Evolutionary conservation across 2,888 invertebrate species (phyloP), one percentile per base, ranked within the genome.

Genomic region (Polymixis flavicincta): DNA sequence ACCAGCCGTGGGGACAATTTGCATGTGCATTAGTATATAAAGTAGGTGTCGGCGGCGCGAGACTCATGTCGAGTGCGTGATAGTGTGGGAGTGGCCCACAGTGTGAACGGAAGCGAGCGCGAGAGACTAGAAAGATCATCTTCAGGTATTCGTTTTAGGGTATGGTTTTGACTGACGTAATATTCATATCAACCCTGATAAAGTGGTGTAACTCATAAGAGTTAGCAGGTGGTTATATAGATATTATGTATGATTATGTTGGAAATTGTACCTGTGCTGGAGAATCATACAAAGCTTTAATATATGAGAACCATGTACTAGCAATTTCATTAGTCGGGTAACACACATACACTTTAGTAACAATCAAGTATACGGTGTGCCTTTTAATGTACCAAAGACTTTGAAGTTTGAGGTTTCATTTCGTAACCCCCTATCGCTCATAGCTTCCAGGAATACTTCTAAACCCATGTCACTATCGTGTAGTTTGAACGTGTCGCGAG

Each of bases 401-500:
- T 48, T 14, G 4, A 17, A 13, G 22, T 28, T 25, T 54, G 13
- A 14, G 17, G 37, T 50, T n/a, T 28, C 9, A 37, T 22, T 22
- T 5, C 7, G 19, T 57, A 14, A 28, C 37, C 72, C 69, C 76
- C 37, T 25, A 11, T 25, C 32, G 79, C 73, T 67, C 17, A 57
- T 60, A 63, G 11, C 28, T 59, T 71, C n/a, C 9, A 52, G 19
- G 1, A 57, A 76, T 74, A 67, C 65, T 84, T 74, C 42, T 76
- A 79, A 75, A 64, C 57, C 73, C 57, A 37, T 74, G 79, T 85
- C 81, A 88, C 83, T 86, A 82, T 85, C 81, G 80, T 82, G 85
- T 86, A 86, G 85, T 87, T 78, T 76, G 81, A 85, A 82, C 82
- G 74, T 85, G 88, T 85, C 86, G 82, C 75, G 60, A 60, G 78